Evolutionary conservation across 2,113 vertebrate species (phyloP).

Genomic region (Leucopsar rothschildi): DNA sequence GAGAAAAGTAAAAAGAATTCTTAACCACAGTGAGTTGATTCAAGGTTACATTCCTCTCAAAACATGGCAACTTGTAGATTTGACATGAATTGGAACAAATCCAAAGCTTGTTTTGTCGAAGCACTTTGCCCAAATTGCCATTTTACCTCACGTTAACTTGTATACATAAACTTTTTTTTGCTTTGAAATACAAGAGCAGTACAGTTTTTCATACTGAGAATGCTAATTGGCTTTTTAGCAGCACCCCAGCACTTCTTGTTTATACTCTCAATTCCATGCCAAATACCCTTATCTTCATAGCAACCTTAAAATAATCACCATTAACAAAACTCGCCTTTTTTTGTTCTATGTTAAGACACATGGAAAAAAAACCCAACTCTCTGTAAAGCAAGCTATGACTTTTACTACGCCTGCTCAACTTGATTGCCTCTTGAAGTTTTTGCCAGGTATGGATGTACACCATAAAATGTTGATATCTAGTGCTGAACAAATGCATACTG

Average conservation of each 20-base stretch:
- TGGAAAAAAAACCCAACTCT: rapidly evolving
- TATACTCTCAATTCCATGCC: not conserved
- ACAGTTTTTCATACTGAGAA: not conserved
- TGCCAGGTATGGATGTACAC: not conserved
- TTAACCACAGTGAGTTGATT: not conserved
- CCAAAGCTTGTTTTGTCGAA: not conserved
- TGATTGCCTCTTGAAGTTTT: not conserved
- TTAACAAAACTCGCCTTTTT: not conserved
- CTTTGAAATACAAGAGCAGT: not conserved
- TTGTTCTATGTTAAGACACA: not conserved
- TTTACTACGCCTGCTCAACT: not conserved
- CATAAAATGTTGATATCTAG: not conserved
- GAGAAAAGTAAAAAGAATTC: not conserved
- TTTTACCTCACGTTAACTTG: not conserved
- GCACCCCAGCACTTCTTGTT: not conserved
- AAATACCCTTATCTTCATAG: not conserved
- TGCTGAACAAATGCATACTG: not conserved
- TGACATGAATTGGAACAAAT: not conserved
- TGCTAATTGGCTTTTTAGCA: not conserved
- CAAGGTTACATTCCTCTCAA: not conserved
- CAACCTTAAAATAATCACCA: not conserved
- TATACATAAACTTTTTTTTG: not conserved
- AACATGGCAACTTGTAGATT: not conserved
- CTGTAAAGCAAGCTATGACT: not conserved
- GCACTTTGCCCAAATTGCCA: not conserved